These are phyloP conservation scores for Nephrotoma flavescens DNA, from an alignment of 2,888 invertebrate species.

Conservation along the genomic window DNA sequence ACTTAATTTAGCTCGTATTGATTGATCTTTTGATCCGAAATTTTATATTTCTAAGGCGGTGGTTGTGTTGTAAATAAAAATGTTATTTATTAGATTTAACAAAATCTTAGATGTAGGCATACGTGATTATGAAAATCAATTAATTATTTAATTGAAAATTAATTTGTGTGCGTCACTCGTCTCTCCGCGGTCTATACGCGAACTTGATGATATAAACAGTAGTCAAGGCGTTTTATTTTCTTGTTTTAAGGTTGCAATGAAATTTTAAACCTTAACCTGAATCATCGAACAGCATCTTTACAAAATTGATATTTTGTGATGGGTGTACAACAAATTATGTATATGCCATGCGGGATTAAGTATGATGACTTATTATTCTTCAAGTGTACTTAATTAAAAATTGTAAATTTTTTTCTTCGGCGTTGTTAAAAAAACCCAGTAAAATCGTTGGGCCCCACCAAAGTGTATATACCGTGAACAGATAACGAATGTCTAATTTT, in stretches of 20 bases:
- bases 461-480: neutral
- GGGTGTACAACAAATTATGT: neutral
- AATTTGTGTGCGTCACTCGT: neutral
- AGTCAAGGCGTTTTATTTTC: neutral
- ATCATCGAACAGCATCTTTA: neutral
- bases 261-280: neutral
- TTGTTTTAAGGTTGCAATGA: neutral
- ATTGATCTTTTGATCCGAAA: neutral
- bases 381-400: neutral
- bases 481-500: neutral
- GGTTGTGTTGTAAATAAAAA: neutral
- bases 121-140: neutral
- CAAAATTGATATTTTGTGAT: neutral
- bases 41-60: neutral
- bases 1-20: neutral
- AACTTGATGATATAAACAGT: neutral
- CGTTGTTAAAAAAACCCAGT: no score
- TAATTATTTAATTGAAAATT: neutral
- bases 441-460: no score
- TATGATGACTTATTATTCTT: neutral
- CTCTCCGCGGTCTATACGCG: neutral
- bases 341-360: neutral
- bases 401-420: neutral
- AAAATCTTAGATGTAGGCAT: neutral
- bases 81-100: neutral